phyloP scores from a whole-genome alignment of 53 echinoderm and acorn worm species.

The Holothuria leucospilota region DNA sequence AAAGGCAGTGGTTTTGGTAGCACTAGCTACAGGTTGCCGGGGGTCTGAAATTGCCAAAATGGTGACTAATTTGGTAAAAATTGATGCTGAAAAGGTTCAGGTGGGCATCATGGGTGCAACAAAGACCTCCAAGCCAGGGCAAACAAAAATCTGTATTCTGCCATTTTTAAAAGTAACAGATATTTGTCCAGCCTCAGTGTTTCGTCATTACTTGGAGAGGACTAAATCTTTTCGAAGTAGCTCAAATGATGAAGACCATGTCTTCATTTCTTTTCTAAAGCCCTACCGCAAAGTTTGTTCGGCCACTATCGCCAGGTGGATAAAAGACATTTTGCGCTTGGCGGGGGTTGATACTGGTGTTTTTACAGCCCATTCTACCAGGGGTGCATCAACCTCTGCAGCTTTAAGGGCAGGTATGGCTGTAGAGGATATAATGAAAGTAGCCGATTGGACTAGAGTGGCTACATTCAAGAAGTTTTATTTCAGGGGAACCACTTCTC shows the following conservation, averaged over 20 bases:
- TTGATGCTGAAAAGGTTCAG: not conserved
- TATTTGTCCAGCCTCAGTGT: not conserved
- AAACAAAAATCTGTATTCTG: not conserved
- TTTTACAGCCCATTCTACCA: no score
- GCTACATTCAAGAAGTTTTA: slow-evolving; percentile 21
- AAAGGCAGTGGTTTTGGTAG: not conserved
- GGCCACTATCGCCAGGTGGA: no score
- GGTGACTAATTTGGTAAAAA: not conserved
- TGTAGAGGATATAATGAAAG: slow-evolving; percentile 34
- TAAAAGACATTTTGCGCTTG: no score
- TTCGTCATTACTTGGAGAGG: not conserved
- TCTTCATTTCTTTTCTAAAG: not conserved
- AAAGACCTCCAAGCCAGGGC: slow-evolving; percentile 26
- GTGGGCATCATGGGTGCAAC: not conserved
- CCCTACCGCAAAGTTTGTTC: no score
- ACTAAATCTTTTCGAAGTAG: not conserved
- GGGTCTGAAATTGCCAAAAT: slow-evolving; percentile 16
- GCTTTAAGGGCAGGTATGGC: slow-evolving; percentile 36
- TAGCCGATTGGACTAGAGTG: slow-evolving; percentile 46
- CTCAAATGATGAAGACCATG: not conserved
- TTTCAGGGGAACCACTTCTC: not conserved
- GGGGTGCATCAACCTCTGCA: slow-evolving; percentile 18
- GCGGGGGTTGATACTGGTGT: no score
- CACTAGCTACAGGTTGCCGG: slow-evolving; percentile 4
- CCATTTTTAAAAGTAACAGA: not conserved